Evolutionary conservation across 2,113 vertebrate species (phyloP), one percentile per base, ranked within the genome.

Genomic region (Chionodraco myersi): DNA sequence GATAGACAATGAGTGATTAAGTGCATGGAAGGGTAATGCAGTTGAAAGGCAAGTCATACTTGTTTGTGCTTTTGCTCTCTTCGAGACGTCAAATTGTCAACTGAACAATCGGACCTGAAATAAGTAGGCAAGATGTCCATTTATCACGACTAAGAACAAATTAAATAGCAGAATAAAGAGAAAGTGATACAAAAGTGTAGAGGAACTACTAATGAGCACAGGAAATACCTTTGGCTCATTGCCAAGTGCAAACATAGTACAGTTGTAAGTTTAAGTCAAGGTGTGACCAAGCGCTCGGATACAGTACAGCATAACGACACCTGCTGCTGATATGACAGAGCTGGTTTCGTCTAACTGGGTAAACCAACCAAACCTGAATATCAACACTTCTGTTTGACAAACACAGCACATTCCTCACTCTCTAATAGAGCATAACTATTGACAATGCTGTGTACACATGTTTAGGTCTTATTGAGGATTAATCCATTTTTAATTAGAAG

Each of bases 311-410:
- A 60, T 82, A 63, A 90, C 81, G 81, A 89, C 89, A 89, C 62
- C 75, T 36, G 67, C 75, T 36, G 67, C 65, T 75, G 66, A 86
- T 66, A 81, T 60, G 45, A 82, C 49, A 56, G 63, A 83, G 83
- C 51, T 64, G 78, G 93, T 92, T 97, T 97, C 66, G 91, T 77
- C 76, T 95, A 93, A 96, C 91, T 79, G 86, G 90, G 89, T 84
- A 77, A 94, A 94, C 94, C 85, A 64, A 86, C 85, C 91, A 76
- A 91, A 95, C 95, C 89, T 89, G 94, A 93, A 87, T 87, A 71
- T 60, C 79, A 77, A 68, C 68, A 66, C 77, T 70, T 85, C 81
- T 71, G 73, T 74, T 62, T 57, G 41, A 84, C 81, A 91, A 91
- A 91, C 88, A 89, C 52, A 68, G 65, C 76, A 91, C 90, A 94